A percentile compares a stretch with the other conserved stretches of the same genome.
Conservation (phyloP, 2,888 invertebrate genomes). For the Argyresthia albistria region DNA sequence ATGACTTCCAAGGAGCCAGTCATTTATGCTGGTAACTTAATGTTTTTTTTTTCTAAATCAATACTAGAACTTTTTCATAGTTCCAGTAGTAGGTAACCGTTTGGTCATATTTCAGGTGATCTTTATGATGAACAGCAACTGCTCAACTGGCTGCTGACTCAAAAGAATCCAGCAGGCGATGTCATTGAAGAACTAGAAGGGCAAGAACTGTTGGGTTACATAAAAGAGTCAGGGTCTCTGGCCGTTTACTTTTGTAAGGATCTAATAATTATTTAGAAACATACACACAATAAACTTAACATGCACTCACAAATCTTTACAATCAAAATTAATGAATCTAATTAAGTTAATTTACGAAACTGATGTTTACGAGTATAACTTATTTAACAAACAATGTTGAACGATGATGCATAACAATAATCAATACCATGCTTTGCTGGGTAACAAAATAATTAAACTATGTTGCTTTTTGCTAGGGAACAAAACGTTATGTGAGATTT, state of each 20-base stretch:
- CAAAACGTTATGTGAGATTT: constrained; percentile 91
- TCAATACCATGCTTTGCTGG: constrained; percentile 3
- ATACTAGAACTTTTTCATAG: no score
- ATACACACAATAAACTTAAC: not conserved
- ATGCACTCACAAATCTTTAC: not conserved
- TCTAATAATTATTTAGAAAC: not conserved
- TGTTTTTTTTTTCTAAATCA: not conserved
- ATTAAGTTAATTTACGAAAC: no score
- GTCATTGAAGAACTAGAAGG: constrained; percentile 92
- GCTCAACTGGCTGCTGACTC: constrained; percentile 90
- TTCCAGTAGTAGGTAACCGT: constrained; percentile 7
- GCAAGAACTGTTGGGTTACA: constrained; percentile 80
- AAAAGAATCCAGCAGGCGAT: constrained; percentile 93
- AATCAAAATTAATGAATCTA: not conserved
- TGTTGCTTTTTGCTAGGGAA: constrained; percentile 78
- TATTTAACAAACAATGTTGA: not conserved
- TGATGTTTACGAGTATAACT: no score
- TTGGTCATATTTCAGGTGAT: constrained; percentile 72
- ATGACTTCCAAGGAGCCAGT: constrained; percentile 90
- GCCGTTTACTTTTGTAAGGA: constrained; percentile 95
- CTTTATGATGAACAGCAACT: constrained; percentile 90
- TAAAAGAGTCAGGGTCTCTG: constrained; percentile 85
- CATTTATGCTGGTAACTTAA: constrained; percentile 85
- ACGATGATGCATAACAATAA: not conserved
- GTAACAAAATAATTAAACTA: not conserved